Evolutionary conservation across 2,888 invertebrate genomes (phyloP).

Genomic region (Muschampia plurimacula): DNA sequence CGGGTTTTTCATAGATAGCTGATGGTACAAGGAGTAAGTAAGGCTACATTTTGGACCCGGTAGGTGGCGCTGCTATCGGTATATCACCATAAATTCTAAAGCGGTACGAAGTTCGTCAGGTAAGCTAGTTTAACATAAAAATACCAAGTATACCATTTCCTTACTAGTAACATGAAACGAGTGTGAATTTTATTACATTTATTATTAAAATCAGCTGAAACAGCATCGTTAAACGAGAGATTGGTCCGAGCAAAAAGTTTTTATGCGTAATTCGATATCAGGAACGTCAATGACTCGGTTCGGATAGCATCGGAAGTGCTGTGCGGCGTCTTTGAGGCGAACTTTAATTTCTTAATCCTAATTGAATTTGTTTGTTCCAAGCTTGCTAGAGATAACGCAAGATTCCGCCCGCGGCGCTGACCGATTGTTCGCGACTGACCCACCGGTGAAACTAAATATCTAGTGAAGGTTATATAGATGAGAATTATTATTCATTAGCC

Average conservation of each 20-base stretch:
- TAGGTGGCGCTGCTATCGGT: no score
- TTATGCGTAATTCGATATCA: conserved; percentile 63
- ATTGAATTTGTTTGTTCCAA: conserved; percentile 83
- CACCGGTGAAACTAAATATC: conserved; percentile 55
- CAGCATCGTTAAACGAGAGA: conserved; percentile 39
- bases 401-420: conserved; percentile 56
- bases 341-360: conserved; percentile 83
- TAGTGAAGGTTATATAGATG: conserved; percentile 68
- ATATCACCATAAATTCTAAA: no score
- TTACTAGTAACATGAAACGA: conserved; percentile 5
- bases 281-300: conserved; percentile 65
- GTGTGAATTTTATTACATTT: conserved; percentile 25
- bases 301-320: conserved; percentile 63
- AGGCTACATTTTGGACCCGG: no score
- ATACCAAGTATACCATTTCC: not conserved
- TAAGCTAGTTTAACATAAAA: not conserved
- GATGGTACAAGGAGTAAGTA: no score
- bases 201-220: conserved; percentile 11
- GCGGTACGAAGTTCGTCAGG: no score
- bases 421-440: conserved; percentile 63
- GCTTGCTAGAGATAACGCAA: conserved; percentile 67
- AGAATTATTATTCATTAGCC: conserved; percentile 61
- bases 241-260: conserved; percentile 51
- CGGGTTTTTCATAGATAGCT: no score
- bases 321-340: conserved; percentile 72